These are phyloP conservation scores for Yponomeuta evonymella DNA, from an alignment of 2,888 invertebrate genomes.

Conservation along the genomic window DNA sequence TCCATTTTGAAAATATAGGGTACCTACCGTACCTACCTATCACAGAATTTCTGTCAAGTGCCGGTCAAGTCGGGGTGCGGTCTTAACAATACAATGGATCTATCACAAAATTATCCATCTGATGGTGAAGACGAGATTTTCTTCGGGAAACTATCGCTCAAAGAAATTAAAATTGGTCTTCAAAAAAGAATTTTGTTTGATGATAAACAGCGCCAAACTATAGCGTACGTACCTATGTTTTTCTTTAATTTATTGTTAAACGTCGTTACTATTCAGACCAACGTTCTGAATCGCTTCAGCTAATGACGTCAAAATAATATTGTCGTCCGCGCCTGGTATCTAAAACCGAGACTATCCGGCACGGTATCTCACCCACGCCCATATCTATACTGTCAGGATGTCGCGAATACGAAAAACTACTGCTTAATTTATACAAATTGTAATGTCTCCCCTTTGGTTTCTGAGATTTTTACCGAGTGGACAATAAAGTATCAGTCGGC, in stretches of 20 bases:
- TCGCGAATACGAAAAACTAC: background rate
- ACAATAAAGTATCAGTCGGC: background rate
- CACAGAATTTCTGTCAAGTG: no score
- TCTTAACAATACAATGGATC: background rate
- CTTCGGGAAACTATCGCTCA: slow-evolving; percentile 46
- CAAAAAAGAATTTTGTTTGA: slow-evolving; percentile 38
- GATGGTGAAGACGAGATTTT: slow-evolving; percentile 48
- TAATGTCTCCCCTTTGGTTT: background rate
- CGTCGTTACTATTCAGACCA: background rate
- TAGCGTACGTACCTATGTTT: slow-evolving; percentile 34
- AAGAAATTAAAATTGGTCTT: slow-evolving; percentile 33
- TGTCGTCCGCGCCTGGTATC: no score
- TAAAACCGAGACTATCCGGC: no score
- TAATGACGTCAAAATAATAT: no score
- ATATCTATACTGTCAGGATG: background rate
- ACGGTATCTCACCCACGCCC: no score
- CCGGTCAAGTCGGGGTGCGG: no score
- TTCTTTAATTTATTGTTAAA: background rate
- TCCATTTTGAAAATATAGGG: no score
- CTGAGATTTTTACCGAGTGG: background rate
- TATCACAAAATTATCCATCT: slow-evolving; percentile 3
- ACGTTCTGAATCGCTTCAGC: background rate
- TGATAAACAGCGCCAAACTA: slow-evolving; percentile 26
- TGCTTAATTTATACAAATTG: no score
- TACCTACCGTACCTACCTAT: no score